Conservation (phyloP, 2,797 vertebrate species). For the Phoxinus dragarum region DNA sequence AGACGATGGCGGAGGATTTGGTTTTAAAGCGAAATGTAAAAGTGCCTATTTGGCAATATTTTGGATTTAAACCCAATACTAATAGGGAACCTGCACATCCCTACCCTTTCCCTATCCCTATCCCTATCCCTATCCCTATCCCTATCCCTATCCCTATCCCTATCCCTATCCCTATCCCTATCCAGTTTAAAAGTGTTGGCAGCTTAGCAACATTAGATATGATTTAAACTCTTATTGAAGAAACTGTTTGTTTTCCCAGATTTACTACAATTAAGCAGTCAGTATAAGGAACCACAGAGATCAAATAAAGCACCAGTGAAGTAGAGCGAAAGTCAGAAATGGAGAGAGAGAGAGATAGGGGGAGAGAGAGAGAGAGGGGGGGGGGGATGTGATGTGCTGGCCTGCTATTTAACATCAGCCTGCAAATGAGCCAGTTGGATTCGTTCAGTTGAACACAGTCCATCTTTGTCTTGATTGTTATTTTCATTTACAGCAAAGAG, state of each 20-base stretch:
- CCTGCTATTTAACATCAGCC: constrained; percentile 60
- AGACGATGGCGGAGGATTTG: too few relatives aligned
- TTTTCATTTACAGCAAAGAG: constrained; percentile 16
- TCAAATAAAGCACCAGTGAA: constrained; percentile 56
- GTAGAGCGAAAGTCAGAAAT: constrained; percentile 6
- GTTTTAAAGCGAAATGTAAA: too few relatives aligned
- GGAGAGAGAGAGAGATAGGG: not conserved
- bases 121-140: too few relatives aligned
- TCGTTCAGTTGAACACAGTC: constrained; percentile 53
- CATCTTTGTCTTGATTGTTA: constrained; percentile 49
- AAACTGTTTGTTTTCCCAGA: constrained; percentile 55
- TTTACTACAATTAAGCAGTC: constrained; percentile 61
- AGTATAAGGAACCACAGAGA: constrained; percentile 60
- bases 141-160: too few relatives aligned
- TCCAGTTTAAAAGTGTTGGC: constrained; percentile 4
- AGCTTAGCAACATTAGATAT: constrained; percentile 13
- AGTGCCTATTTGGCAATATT: too few relatives aligned
- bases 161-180: too few relatives aligned
- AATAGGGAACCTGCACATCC: too few relatives aligned
- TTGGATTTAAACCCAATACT: too few relatives aligned
- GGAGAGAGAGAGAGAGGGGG: not conserved
- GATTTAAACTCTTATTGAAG: constrained; percentile 36
- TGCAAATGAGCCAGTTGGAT: constrained; percentile 51
- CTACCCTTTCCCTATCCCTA: too few relatives aligned
- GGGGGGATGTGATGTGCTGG: constrained; percentile 44